Percentiles rank a stretch among this genome's conserved stretches.
Conservation (phyloP, 2,888 invertebrate genomes). For the Agrypnus murinus region DNA sequence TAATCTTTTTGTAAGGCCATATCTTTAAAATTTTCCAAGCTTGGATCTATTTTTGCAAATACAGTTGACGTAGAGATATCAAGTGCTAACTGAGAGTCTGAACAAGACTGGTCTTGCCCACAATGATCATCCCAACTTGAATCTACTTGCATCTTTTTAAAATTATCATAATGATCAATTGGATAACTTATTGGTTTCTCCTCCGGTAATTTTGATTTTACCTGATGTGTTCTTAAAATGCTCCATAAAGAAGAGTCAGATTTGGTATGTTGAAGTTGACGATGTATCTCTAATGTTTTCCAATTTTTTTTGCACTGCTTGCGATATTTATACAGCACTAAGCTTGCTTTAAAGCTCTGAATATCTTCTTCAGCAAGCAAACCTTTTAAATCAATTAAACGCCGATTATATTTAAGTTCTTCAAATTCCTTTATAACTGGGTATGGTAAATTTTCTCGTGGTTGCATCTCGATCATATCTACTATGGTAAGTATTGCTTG, state of each 20-base stretch:
- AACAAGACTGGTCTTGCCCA: too few relatives aligned
- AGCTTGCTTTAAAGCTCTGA: slow-evolving; percentile 36
- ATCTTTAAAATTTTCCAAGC: slow-evolving; percentile 43
- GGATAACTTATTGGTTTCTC: slow-evolving; percentile 49
- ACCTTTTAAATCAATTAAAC: slow-evolving; percentile 46
- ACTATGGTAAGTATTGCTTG: slow-evolving; percentile 48
- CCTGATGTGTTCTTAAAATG: slow-evolving; percentile 32
- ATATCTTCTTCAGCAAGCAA: slow-evolving; percentile 38
- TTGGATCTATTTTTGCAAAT: slow-evolving; percentile 35
- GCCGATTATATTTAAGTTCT: slow-evolving; percentile 34
- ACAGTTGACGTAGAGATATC: slow-evolving; percentile 35
- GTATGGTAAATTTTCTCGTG: slow-evolving; percentile 36
- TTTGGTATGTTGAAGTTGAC: slow-evolving; percentile 21
- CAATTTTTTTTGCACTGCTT: slow-evolving; percentile 36
- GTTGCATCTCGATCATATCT: slow-evolving; percentile 50
- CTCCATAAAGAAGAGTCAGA: slow-evolving; percentile 46
- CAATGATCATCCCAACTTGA: too few relatives aligned
- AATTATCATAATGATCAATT: slow-evolving; percentile 32
- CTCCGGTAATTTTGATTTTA: slow-evolving; percentile 7
- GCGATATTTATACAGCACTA: slow-evolving; percentile 38
- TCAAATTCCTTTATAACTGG: slow-evolving; percentile 48
- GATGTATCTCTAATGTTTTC: slow-evolving; percentile 35
- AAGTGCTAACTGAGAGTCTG: too few relatives aligned
- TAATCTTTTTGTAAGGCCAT: slow-evolving; percentile 35
- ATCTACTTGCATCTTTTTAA: neutral